These are phyloP conservation scores for Amaurobius ferox DNA, from an alignment of 2,888 invertebrate species.

Conservation along the genomic window DNA sequence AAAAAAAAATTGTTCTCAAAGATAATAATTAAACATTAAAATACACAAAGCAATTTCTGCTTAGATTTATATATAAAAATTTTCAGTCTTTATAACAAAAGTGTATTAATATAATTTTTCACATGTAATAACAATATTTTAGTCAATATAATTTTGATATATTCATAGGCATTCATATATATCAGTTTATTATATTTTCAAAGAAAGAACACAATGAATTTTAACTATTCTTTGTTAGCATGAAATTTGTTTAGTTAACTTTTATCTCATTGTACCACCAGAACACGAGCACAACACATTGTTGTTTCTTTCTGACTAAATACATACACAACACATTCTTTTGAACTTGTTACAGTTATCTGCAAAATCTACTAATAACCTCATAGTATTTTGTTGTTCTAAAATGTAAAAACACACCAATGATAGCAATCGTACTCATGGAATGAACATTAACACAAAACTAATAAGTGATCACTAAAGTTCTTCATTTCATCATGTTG, in stretches of 20 bases:
- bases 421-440: slow-evolving; percentile 68
- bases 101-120: not conserved
- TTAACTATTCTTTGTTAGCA: not conserved
- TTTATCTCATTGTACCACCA: slow-evolving; percentile 18
- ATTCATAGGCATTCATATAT: not conserved
- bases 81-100: not conserved
- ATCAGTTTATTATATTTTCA: not conserved
- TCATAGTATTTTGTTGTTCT: slow-evolving; percentile 61
- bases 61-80: slow-evolving; percentile 10
- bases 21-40: not conserved
- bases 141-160: slow-evolving; percentile 14
- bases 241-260: slow-evolving; percentile 5
- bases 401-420: slow-evolving; percentile 72
- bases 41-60: not conserved
- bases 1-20: no score
- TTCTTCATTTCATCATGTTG: slow-evolving; percentile 18
- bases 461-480: slow-evolving; percentile 47
- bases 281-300: slow-evolving; percentile 47
- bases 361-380: slow-evolving; percentile 54
- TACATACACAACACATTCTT: slow-evolving; percentile 59
- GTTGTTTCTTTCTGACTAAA: slow-evolving; percentile 50
- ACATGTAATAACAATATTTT: slow-evolving; percentile 13
- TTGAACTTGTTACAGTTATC: slow-evolving; percentile 54
- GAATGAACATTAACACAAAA: slow-evolving; percentile 61
- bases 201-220: not conserved